A percentile compares a stretch with the other conserved stretches of the same genome.
phyloP scores from a whole-genome alignment of 30 jellyfish, hydroid and myxozoan species.

The Pelagia noctiluca region DNA sequence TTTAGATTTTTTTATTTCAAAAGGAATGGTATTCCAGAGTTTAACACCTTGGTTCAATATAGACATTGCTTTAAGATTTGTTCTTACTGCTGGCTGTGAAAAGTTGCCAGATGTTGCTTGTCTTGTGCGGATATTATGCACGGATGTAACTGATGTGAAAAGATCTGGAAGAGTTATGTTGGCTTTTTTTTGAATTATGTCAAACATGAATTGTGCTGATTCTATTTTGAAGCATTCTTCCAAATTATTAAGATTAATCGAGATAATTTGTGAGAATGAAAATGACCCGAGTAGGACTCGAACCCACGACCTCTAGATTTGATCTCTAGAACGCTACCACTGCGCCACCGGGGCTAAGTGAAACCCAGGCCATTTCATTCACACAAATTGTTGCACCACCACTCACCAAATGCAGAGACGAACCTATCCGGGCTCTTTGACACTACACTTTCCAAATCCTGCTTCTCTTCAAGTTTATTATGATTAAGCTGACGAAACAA shows the following conservation, averaged over 20 bases:
- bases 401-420: too few species aligned
- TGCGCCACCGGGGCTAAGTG: too few species aligned
- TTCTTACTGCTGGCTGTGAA: slow-evolving; percentile 18
- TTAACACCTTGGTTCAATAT: slow-evolving; percentile 6
- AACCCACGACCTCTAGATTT: too few species aligned
- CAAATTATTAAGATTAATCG: neutral
- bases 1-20: neutral
- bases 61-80: neutral
- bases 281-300: too few species aligned
- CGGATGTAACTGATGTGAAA: neutral
- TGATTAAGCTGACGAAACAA: neutral
- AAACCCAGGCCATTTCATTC: too few species aligned
- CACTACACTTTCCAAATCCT: too few species aligned
- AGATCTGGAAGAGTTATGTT: neutral
- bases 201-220: slow-evolving; percentile 12
- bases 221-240: neutral
- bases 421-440: too few species aligned
- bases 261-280: too few species aligned
- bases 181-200: neutral
- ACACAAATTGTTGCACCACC: too few species aligned
- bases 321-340: too few species aligned
- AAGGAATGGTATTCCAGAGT: slow-evolving; percentile 21
- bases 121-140: slow-evolving; percentile 10
- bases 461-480: neutral
- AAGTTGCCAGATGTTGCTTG: slow-evolving; percentile 6